A percentile compares a stretch with the other conserved stretches of the same genome.
Evolutionary conservation across 2,113 vertebrate genomes (phyloP).

Genomic region (Urocolius indicus): DNA sequence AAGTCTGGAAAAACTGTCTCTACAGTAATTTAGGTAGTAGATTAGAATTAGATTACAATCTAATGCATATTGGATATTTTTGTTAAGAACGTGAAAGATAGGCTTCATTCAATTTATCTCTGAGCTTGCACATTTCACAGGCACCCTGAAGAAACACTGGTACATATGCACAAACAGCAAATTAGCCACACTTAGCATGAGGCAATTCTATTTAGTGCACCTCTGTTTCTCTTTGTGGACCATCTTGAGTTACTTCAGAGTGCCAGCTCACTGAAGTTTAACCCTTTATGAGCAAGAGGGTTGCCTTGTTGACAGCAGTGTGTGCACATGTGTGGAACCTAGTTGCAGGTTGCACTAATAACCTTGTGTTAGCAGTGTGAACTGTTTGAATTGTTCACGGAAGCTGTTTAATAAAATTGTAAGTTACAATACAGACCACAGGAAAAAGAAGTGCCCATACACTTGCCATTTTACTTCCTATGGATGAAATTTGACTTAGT

Average conservation of each 20-base stretch:
- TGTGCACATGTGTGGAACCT: not conserved
- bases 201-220: not conserved
- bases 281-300: not conserved
- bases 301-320: not conserved
- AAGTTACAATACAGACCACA: not conserved
- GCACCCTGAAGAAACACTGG: not conserved
- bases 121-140: not conserved
- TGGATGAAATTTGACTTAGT: not conserved
- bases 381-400: not conserved
- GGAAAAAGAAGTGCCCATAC: not conserved
- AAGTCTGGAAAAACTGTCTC: not conserved
- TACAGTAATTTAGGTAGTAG: not conserved
- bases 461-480: not conserved
- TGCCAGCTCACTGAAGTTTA: not conserved
- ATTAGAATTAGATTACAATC: not conserved
- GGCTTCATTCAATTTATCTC: not conserved
- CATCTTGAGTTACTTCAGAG: not conserved
- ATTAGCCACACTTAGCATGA: not conserved
- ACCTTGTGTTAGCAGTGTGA: not conserved
- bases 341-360: not conserved
- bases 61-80: not conserved
- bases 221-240: not conserved
- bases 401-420: not conserved
- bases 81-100: not conserved
- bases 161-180: not conserved